Conservation (phyloP, 2,888 invertebrate species). For the Lottia gigantea region DNA sequence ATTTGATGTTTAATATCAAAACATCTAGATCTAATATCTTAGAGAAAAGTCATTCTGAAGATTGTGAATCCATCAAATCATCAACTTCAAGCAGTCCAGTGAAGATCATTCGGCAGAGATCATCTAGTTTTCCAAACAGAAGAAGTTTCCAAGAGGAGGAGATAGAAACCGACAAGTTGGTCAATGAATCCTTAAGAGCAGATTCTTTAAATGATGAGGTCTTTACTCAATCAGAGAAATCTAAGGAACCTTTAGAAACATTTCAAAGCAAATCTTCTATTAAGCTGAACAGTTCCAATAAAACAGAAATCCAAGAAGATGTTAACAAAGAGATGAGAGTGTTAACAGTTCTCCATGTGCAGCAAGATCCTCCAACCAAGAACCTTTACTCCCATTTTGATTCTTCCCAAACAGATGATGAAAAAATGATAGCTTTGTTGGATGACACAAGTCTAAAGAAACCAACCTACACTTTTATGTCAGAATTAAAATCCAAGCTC, state of each 20-base stretch:
- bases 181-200: neutral
- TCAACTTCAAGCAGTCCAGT: slow-evolving; percentile 17
- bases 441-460: slow-evolving; percentile 34
- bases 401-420: slow-evolving; percentile 59
- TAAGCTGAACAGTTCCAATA: neutral
- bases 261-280: neutral
- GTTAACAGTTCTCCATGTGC: slow-evolving; percentile 52
- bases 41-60: slow-evolving; percentile 35
- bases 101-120: slow-evolving; percentile 44
- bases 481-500: slow-evolving; percentile 41
- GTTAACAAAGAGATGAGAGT: slow-evolving; percentile 35
- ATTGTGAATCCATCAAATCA: slow-evolving; percentile 30
- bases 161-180: slow-evolving; percentile 10
- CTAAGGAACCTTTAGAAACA: neutral
- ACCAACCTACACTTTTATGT: slow-evolving; percentile 22
- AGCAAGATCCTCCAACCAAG: slow-evolving; percentile 23
- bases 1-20: slow-evolving; percentile 27
- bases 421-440: slow-evolving; percentile 55
- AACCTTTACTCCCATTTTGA: slow-evolving; percentile 24
- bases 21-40: slow-evolving; percentile 32
- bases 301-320: slow-evolving; percentile 16
- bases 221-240: neutral
- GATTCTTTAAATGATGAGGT: slow-evolving; percentile 1
- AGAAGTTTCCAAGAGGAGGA: slow-evolving; percentile 38
- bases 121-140: slow-evolving; percentile 60